Conservation (phyloP, 1,140 invertebrate species). For the Macrocentrus cingulum region DNA sequence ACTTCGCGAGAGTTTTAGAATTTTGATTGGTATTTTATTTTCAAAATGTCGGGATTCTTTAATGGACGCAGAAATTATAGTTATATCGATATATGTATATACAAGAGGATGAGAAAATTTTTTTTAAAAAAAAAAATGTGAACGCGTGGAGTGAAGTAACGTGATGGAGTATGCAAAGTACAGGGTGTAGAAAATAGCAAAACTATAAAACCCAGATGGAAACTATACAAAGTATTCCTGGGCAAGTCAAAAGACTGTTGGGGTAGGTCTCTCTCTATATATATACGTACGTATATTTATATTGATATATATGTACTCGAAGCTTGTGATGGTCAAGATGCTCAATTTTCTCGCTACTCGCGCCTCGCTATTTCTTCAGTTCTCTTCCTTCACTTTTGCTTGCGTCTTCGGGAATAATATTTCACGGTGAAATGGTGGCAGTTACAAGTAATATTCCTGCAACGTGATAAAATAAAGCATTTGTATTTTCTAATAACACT, state of each 20-base stretch:
- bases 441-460: conserved; percentile 41
- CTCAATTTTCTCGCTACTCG: not conserved
- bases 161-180: conserved; percentile 17
- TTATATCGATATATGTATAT: too few relatives aligned
- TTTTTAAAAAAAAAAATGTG: conserved; percentile 1
- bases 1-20: too few relatives aligned
- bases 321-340: conserved; percentile 12
- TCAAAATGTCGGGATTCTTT: too few relatives aligned
- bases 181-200: conserved; percentile 20
- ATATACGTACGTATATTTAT: too few relatives aligned
- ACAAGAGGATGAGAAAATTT: too few relatives aligned
- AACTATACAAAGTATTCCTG: conserved; percentile 18
- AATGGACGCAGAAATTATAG: too few relatives aligned
- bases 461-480: conserved; percentile 52
- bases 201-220: conserved; percentile 23
- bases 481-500: conserved; percentile 52
- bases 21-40: too few relatives aligned
- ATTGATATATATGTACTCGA: too few relatives aligned
- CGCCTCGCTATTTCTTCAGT: not conserved
- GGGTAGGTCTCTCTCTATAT: not conserved
- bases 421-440: conserved; percentile 37
- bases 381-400: conserved; percentile 28
- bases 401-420: conserved; percentile 36
- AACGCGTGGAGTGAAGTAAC: not conserved
- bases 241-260: not conserved